Evolutionary conservation across 2,797 vertebrate genomes (phyloP), one percentile per base, ranked within the genome.

Genomic region (Brotula barbata): DNA sequence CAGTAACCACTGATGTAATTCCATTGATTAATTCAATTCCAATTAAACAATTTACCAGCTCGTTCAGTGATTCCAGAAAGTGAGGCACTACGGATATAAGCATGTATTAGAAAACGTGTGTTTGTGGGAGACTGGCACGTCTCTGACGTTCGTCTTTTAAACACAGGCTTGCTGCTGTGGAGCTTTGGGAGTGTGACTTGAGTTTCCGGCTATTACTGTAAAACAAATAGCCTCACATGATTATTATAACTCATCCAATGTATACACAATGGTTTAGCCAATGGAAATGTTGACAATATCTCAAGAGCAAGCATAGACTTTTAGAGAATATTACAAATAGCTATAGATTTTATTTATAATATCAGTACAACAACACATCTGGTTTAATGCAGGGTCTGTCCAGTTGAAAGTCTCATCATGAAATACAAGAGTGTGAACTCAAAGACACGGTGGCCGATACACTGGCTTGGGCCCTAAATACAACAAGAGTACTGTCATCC

Each of bases 21-120:
- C 37, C 3, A 14, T 15, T 39, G 3, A 49, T 41, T 28, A 47
- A 84, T 85, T 80, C 71, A 65, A 77, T 60, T 73, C 50, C 34
- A 62, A 64, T 85, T 68, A 75, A 67, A 64, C 45, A 11, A 58
- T 75, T 82, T 41, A 60, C 52, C 71, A 39, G 37, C 37, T 13
- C 3, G 46, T 49, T 41, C 62, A 58, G 55, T 61, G 62, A 61
- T 51, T 34, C 41, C 60, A 34, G 39, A 39, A 59, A 39, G 69
- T 43, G n/a, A 43, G 46, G 7, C 37, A 41, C 36, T 55, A 2
- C 25, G 43, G 45, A 60, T 37, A 9, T 12, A 2, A 5, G 51
- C n/a, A n/a, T 33, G 45, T 12, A 2, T 43, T 28, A 22, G 15
- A 22, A 16, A 44, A 12, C 11, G 15, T 34, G 13, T 23, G 42